Conservation (phyloP, 2,113 vertebrate species). For the Sigmodon hispidus region DNA sequence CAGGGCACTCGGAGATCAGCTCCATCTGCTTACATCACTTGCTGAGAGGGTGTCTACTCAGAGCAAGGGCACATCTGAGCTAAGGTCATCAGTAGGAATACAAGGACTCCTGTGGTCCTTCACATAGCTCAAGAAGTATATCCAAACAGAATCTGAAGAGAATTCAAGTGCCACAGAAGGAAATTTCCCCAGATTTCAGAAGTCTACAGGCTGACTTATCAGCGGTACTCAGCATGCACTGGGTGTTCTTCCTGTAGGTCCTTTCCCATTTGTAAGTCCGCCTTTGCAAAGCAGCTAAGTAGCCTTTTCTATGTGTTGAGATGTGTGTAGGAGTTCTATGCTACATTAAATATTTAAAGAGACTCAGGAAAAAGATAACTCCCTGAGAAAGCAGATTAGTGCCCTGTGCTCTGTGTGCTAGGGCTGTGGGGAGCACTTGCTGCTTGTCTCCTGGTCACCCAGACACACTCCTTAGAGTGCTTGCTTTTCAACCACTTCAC, state of each 20-base stretch:
- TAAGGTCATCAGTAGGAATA: background rate
- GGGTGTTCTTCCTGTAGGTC: background rate
- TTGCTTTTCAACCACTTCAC: background rate
- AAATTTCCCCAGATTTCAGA: background rate
- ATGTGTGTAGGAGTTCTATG: background rate
- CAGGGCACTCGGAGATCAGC: background rate
- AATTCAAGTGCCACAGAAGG: background rate
- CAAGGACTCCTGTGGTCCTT: background rate
- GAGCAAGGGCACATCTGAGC: background rate
- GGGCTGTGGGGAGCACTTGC: background rate
- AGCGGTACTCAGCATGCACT: background rate
- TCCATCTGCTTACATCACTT: background rate
- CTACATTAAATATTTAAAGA: constrained; percentile 27
- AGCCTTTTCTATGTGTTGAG: background rate
- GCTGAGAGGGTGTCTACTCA: background rate
- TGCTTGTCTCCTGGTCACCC: background rate
- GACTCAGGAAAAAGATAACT: constrained; percentile 30
- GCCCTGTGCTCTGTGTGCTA: background rate
- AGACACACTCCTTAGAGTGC: background rate
- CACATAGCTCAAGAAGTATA: background rate
- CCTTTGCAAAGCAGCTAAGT: background rate
- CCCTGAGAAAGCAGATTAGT: constrained; percentile 26
- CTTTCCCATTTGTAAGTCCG: background rate
- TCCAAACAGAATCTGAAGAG: background rate
- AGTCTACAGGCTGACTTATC: background rate